Base-by-base conservation (phyloP, 2,888 invertebrate genomes). In the Ormyrus nitidulus region DNA sequence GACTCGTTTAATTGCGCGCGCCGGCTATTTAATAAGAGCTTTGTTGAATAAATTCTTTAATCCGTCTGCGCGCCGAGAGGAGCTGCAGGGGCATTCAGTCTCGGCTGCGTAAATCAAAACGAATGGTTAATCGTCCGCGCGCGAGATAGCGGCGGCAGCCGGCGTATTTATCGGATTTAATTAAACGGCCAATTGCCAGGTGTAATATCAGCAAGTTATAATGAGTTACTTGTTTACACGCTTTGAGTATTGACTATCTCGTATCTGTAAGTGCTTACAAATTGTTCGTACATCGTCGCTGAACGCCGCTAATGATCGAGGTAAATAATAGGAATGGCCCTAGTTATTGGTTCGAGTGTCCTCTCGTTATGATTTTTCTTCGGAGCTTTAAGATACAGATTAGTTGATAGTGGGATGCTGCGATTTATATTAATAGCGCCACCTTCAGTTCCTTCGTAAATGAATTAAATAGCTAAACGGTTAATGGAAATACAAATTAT, bases 221-320 rank as follows among this genome's bases (percentile, higher is more conserved):
- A 79, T 75, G 48, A 73, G 62, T 71, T 59, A 79, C 49, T 74
- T 79, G 71, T 79, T 79, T 74, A 71, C 59, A 74, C 48, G 46
- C 11, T 48, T 59, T 49, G 34, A 74, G 74, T 79, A 68, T 70
- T 59, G 34, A 66, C n/a, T 76, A 76, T 69, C 69, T 62, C n/a
- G 62, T n/a, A 13, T 34, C 34, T 34, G 34, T 34, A 8, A n/a
- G 10, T 34, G 9, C 19, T 61, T 61, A 72, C 53, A 62, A 72
- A 61, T 62, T 51, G 44, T 34, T 10, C 44, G 34, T 62, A 44
- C 62, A 62, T 4, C 62, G 11, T 11, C 6, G 51, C 44, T 34
- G 34, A 34, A 4, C 34, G 34, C 34, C 34, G 34, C 34, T 34
- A 34, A 34, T 34, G 34, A 34, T 34, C 34, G 34, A 34, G 34